Conservation (phyloP, 2,113 vertebrate species). For the Cebidichthys violaceus region DNA sequence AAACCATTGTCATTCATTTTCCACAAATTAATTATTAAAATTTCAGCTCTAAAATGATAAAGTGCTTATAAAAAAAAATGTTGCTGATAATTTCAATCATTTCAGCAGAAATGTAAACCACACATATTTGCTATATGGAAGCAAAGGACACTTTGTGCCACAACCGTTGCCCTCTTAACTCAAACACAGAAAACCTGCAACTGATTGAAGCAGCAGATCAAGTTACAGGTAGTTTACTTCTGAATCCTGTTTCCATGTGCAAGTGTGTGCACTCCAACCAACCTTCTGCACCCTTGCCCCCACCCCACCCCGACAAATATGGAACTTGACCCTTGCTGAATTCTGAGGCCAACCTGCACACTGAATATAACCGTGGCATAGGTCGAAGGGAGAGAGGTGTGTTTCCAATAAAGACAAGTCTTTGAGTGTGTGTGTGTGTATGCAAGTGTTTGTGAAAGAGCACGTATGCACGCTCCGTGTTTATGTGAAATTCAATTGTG, state of each 20-base stretch:
- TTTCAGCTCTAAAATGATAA: no score
- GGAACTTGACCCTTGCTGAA: slow-evolving; percentile 77
- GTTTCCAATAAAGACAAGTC: slow-evolving; percentile 72
- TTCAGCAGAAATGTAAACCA: not conserved
- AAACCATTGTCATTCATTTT: not conserved
- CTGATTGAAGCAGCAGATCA: slow-evolving; percentile 68
- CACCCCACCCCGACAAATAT: slow-evolving; percentile 55
- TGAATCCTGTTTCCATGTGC: slow-evolving; percentile 60
- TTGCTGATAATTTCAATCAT: not conserved
- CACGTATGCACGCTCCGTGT: slow-evolving; percentile 25
- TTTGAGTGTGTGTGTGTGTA: slow-evolving; percentile 20
- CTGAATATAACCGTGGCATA: slow-evolving; percentile 66
- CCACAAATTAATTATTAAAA: not conserved
- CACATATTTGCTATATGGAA: not conserved
- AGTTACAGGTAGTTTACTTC: slow-evolving; percentile 71
- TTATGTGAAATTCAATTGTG: slow-evolving; percentile 55
- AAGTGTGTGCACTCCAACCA: slow-evolving; percentile 35
- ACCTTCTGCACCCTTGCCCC: slow-evolving; percentile 42
- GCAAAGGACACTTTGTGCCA: not conserved
- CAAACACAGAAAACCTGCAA: slow-evolving; percentile 70
- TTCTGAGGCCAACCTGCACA: slow-evolving; percentile 54
- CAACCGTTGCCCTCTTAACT: not conserved
- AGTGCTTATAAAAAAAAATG: not conserved
- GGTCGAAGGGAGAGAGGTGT: slow-evolving; percentile 33
- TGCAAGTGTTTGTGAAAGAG: slow-evolving; percentile 7